These are phyloP conservation scores for Hirtodrosophila confusa DNA, from an alignment of 2,888 invertebrate genomes.

Conservation along the genomic window DNA sequence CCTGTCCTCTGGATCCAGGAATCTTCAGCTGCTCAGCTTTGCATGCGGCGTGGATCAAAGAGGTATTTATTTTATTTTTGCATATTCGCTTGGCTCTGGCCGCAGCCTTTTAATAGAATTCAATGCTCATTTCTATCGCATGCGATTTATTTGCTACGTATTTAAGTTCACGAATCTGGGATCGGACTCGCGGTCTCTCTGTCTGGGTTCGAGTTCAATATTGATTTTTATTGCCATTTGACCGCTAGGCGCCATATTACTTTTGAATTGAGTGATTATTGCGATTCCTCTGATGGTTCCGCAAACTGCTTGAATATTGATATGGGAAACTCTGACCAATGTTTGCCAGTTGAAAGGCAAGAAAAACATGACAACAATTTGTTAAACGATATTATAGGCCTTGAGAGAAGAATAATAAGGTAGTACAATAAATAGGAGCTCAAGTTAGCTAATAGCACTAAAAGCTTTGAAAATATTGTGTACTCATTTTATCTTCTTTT, in stretches of 20 bases:
- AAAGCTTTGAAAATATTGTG: too few relatives aligned
- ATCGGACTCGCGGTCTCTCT: slow-evolving; percentile 4
- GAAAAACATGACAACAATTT: slow-evolving; percentile 16
- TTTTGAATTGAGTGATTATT: slow-evolving; percentile 75
- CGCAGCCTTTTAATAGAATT: slow-evolving; percentile 81
- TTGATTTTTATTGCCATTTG: slow-evolving; percentile 80
- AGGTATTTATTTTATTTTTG: slow-evolving; percentile 44
- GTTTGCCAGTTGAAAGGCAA: slow-evolving; percentile 3
- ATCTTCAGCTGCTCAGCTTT: slow-evolving; percentile 34
- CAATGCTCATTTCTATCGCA: slow-evolving; percentile 82
- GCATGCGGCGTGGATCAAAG: slow-evolving; percentile 77
- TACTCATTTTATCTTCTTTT: too few relatives aligned
- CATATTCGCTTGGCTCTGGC: slow-evolving; percentile 56
- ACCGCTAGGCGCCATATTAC: slow-evolving; percentile 83
- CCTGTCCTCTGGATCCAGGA: slow-evolving; percentile 30
- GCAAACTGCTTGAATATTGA: slow-evolving; percentile 44
- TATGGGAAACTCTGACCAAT: slow-evolving; percentile 56
- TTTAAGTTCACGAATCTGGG: slow-evolving; percentile 70
- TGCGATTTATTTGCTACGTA: slow-evolving; percentile 81
- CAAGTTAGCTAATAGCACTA: too few relatives aligned
- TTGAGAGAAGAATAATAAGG: too few relatives aligned
- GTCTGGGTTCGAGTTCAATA: slow-evolving; percentile 59
- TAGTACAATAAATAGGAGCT: too few relatives aligned
- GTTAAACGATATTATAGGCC: slow-evolving; percentile 17
- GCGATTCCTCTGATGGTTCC: slow-evolving; percentile 24